Percentiles rank a stretch among this genome's conserved stretches.
Evolutionary conservation across 1,140 invertebrate genomes (phyloP).

Genomic region (Mycetomoellerius zeteki): DNA sequence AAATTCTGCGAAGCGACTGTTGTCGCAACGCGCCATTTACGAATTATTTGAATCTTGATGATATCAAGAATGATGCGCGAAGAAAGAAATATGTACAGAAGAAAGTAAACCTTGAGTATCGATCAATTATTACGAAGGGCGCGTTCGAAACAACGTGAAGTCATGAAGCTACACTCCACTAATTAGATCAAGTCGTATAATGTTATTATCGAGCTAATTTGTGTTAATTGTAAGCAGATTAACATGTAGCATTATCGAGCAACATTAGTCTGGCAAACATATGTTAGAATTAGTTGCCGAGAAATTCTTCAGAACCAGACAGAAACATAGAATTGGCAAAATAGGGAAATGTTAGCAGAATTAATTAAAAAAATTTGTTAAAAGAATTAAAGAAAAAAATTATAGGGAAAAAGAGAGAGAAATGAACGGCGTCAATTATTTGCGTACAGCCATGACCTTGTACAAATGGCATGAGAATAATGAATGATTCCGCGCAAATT

Average conservation of each 20-base stretch:
- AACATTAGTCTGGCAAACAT: background rate
- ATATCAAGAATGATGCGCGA: background rate
- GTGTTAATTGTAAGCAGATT: constrained; percentile 6
- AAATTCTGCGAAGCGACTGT: background rate
- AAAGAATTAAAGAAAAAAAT: background rate
- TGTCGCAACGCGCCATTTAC: background rate
- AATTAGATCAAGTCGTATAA: constrained; percentile 47
- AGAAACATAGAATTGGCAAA: background rate
- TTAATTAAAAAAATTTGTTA: background rate
- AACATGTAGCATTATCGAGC: constrained; percentile 4
- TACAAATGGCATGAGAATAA: constrained; percentile 53
- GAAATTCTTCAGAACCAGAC: background rate
- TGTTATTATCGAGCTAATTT: constrained; percentile 29
- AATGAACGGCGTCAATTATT: background rate
- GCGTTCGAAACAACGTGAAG: background rate
- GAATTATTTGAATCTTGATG: constrained; percentile 5
- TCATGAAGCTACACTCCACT: constrained; percentile 22
- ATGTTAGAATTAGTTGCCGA: background rate
- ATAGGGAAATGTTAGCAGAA: background rate
- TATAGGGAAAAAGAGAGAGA: background rate
- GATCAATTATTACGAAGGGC: background rate
- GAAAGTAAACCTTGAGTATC: background rate
- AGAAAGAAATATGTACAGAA: background rate
- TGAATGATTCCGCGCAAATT: constrained; percentile 43
- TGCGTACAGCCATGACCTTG: constrained; percentile 22